phyloP scores from a whole-genome alignment of 2,113 vertebrate species.

The Elanus axillaris region DNA sequence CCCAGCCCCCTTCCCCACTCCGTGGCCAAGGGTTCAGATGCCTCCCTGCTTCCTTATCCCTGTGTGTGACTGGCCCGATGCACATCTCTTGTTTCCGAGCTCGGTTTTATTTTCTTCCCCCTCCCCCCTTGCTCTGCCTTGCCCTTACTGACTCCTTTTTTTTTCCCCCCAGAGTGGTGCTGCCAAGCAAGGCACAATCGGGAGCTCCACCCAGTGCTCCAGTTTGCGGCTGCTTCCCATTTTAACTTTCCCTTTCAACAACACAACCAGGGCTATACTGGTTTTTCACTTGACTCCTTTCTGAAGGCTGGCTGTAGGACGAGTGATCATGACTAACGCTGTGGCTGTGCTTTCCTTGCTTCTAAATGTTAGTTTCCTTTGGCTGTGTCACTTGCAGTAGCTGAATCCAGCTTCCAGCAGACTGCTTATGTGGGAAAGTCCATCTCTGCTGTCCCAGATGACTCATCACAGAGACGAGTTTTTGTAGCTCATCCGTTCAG shows the following conservation, averaged over 20 bases:
- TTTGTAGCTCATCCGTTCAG: not conserved
- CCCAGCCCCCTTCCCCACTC: not conserved
- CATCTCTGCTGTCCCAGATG: constrained; percentile 41
- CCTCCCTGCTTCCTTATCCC: not conserved
- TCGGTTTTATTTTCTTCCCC: not conserved
- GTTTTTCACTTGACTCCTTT: not conserved
- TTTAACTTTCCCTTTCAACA: constrained; percentile 27
- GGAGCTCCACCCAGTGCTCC: constrained; percentile 41
- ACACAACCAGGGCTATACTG: not conserved
- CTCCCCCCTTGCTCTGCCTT: not conserved
- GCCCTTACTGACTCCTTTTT: constrained; percentile 4
- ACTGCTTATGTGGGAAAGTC: constrained; percentile 34
- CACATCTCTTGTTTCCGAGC: not conserved
- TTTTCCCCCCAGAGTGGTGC: not conserved
- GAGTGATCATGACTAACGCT: not conserved
- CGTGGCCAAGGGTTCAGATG: not conserved
- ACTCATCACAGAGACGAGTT: constrained; percentile 53
- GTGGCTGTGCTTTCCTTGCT: not conserved
- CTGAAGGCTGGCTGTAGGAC: not conserved
- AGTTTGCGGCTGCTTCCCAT: not conserved
- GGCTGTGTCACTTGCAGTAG: not conserved
- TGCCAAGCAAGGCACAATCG: not conserved
- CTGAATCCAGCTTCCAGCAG: constrained; percentile 25
- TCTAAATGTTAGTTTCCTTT: constrained; percentile 3
- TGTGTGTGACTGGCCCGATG: not conserved